Percentiles rank a stretch among this genome's conserved stretches.
Conservation (phyloP, 1,140 invertebrate species). For the Bombus difficillimus region DNA sequence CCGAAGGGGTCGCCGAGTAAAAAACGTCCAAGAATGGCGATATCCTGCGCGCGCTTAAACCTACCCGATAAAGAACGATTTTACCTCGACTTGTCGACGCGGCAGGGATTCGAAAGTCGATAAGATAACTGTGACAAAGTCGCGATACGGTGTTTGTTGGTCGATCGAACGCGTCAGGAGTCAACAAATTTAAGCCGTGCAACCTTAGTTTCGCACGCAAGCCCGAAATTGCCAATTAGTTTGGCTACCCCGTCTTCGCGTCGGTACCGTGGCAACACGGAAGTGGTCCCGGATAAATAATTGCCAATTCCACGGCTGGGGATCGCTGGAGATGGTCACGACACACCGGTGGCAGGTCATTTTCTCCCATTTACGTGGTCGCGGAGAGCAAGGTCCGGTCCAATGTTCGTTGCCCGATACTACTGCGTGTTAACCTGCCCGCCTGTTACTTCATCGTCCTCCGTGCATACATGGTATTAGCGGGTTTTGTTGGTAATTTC, state of each 20-base stretch:
- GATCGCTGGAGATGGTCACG: slow-evolving; percentile 47
- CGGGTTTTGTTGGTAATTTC: slow-evolving; percentile 4
- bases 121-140: slow-evolving; percentile 30
- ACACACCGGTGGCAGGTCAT: slow-evolving; percentile 60
- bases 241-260: slow-evolving; percentile 56
- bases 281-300: slow-evolving; percentile 68
- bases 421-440: background rate
- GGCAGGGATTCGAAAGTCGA: background rate
- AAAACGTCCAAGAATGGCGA: too few relatives aligned
- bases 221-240: slow-evolving; percentile 72
- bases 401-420: background rate
- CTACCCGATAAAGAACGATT: slow-evolving; percentile 31
- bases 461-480: background rate
- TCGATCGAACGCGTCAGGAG: slow-evolving; percentile 9
- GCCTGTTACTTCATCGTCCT: too few relatives aligned
- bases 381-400: slow-evolving; percentile 6
- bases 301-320: slow-evolving; percentile 63
- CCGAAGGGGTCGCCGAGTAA: too few relatives aligned
- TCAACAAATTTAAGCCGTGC: slow-evolving; percentile 29
- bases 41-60: too few relatives aligned
- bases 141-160: background rate
- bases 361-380: slow-evolving; percentile 59
- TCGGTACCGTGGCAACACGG: slow-evolving; percentile 20
- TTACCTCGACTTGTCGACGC: slow-evolving; percentile 1
- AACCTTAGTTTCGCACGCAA: slow-evolving; percentile 26